Conservation (phyloP, 2,113 vertebrate species). For the Atherinomorus stipes region DNA sequence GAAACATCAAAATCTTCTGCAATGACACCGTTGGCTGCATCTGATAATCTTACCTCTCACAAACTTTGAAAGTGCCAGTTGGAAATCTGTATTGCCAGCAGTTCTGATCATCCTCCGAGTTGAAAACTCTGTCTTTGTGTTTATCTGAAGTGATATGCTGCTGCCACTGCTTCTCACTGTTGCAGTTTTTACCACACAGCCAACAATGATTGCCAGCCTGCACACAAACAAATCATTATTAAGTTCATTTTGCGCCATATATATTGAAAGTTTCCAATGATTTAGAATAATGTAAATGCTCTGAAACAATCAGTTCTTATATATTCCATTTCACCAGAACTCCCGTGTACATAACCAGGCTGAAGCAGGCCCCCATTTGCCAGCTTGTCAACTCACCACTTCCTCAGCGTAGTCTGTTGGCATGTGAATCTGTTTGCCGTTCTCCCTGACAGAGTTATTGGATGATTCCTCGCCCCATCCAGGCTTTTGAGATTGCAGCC, state of each 20-base stretch:
- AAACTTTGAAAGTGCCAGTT: slow-evolving; percentile 93
- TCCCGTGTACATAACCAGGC: not conserved
- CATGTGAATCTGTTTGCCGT: slow-evolving; percentile 97
- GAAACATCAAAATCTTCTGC: not conserved
- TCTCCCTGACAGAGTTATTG: slow-evolving; percentile 85
- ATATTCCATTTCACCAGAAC: not conserved
- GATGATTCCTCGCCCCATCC: slow-evolving; percentile 89
- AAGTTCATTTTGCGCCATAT: too few relatives aligned
- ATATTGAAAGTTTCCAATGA: too few relatives aligned
- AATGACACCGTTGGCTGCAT: not conserved
- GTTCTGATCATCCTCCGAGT: slow-evolving; percentile 96
- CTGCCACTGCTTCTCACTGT: slow-evolving; percentile 99
- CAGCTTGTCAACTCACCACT: slow-evolving; percentile 83
- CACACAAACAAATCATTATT: not conserved
- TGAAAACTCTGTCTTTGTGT: slow-evolving; percentile 98
- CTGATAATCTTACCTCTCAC: slow-evolving; percentile 87
- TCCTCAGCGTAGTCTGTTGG: slow-evolving; percentile 97
- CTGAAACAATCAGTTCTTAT: not conserved
- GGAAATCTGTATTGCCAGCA: slow-evolving; percentile 99
- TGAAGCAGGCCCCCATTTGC: not conserved
- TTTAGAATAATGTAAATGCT: not conserved
- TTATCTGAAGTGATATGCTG: slow-evolving; percentile 98
- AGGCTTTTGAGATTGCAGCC: slow-evolving; percentile 93
- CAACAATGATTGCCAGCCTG: slow-evolving; percentile 98
- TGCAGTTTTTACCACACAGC: slow-evolving; percentile 99